Base-by-base conservation (phyloP, 2,797 vertebrate species). In the Otolemur crassicaudatus region DNA sequence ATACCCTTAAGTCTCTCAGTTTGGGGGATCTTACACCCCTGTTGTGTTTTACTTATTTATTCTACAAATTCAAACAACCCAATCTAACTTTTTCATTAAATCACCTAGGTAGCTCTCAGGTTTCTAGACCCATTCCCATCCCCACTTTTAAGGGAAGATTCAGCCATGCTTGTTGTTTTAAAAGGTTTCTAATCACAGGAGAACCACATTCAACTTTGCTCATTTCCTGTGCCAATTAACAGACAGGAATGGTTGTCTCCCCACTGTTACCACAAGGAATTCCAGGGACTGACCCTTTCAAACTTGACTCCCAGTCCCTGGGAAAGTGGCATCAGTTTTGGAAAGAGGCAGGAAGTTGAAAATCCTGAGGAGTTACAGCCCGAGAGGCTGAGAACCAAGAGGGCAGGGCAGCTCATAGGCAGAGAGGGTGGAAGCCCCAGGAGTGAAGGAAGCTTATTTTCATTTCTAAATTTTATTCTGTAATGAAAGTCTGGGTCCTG, bases 211-310 rank as follows among this genome's bases (percentile, higher is more conserved):
- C 96, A 92, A 97, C 91, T 96, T 60, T 95, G 93, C 94, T 97
- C 95, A 97, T 98, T 97, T 98, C 97, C 96, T 97, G 97, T 97
- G 94, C 95, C 97, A 98, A 97, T 98, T 97, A 98, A 95, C 93
- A 97, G 97, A 95, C 96, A 97, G 96, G 94, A 90, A 82, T 72
- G 77, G 96, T 73, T 97, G 97, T 97, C 96, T 98, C 96, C 94
- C 95, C 92, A 94, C 96, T 97, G 96, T 97, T 98, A 97, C 96
- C 97, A 97, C 95, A 97, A 97, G 94, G 94, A 95, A 97, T 98
- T 98, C 96, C 97, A 92, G 90, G 95, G 97, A 97, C 96, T 98
- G 97, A 97, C 95, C 96, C 97, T 96, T 97, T 94, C 97, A 97
- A 86, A 97, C 75, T 96, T 91, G 72, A 98, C 84, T 97, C 95